Conservation (phyloP, 1,140 invertebrate genomes). For the Pentalonia nigronervosa region DNA sequence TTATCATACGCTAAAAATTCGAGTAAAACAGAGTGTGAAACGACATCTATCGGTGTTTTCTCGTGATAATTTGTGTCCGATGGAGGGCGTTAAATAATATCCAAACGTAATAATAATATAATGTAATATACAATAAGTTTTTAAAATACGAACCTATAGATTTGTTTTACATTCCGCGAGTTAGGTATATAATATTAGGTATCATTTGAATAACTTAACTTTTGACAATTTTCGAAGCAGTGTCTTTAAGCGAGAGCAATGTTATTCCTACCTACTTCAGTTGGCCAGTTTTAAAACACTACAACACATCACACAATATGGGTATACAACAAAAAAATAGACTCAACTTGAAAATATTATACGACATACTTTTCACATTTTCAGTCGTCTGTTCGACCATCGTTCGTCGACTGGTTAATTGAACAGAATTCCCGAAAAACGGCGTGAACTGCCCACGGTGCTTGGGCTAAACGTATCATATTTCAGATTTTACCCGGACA, state of each 20-base stretch:
- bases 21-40: background rate
- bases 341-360: too few species aligned
- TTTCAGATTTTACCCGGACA: background rate
- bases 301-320: too few species aligned
- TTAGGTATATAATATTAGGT: background rate
- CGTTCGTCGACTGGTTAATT: too few species aligned
- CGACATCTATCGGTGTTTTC: constrained; percentile 19
- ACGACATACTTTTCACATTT: too few species aligned
- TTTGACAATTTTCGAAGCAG: background rate
- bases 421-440: too few species aligned
- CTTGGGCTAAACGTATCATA: too few species aligned
- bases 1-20: background rate
- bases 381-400: too few species aligned
- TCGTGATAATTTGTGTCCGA: background rate
- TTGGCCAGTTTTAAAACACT: background rate
- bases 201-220: background rate
- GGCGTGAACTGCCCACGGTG: too few species aligned
- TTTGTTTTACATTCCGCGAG: background rate
- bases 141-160: background rate
- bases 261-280: background rate
- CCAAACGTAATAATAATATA: background rate
- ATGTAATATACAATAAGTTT: background rate
- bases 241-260: background rate
- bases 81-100: background rate
- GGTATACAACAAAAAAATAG: background rate